Evolutionary conservation across 2,113 vertebrate genomes (phyloP).

Genomic region (Protobothrops flavoviridis): DNA sequence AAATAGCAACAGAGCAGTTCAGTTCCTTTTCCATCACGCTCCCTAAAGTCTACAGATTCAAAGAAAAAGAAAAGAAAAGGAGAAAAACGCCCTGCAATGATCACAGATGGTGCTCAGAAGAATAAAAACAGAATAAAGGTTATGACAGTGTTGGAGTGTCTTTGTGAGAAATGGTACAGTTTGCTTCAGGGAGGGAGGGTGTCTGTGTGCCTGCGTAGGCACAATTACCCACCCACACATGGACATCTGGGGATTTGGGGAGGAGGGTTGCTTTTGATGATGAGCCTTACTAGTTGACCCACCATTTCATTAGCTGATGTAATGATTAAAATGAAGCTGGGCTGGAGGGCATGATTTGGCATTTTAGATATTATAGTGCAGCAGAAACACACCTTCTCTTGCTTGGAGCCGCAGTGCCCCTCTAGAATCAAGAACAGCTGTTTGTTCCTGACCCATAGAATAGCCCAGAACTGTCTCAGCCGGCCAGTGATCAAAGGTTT

Average conservation of each 20-base stretch:
- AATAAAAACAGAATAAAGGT: constrained; percentile 52
- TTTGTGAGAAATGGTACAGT: constrained; percentile 2
- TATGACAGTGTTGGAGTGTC: constrained; percentile 40
- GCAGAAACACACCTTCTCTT: neutral
- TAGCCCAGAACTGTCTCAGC: neutral
- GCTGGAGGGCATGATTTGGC: neutral
- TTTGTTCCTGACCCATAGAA: neutral
- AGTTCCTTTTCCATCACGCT: constrained; percentile 74
- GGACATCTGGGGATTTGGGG: neutral
- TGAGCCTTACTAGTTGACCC: neutral
- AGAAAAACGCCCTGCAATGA: constrained; percentile 38
- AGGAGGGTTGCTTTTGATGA: neutral
- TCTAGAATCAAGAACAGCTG: neutral
- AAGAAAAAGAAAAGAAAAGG: neutral
- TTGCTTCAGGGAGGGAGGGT: neutral
- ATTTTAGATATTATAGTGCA: neutral
- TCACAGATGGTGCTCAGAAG: constrained; percentile 44
- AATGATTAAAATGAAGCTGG: neutral
- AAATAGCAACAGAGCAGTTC: constrained; percentile 83
- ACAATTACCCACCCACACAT: neutral
- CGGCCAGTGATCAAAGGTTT: neutral
- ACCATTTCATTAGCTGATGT: neutral
- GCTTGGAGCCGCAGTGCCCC: neutral
- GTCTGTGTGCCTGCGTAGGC: neutral
- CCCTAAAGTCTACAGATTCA: constrained; percentile 60